These are phyloP conservation scores for Morone saxatilis DNA, from an alignment of 2,113 vertebrate genomes.

Conservation along the genomic window DNA sequence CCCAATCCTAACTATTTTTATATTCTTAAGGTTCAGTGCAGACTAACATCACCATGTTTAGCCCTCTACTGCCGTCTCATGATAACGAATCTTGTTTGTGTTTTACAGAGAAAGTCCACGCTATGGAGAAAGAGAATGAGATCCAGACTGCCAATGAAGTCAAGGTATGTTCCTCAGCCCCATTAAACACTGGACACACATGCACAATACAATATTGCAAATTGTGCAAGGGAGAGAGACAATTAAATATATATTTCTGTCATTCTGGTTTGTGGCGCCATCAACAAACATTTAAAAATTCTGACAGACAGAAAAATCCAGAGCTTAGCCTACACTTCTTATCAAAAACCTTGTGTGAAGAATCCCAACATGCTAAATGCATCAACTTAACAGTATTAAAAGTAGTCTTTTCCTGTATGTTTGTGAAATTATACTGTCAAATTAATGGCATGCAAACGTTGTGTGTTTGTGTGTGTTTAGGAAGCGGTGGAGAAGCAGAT, in stretches of 20 bases:
- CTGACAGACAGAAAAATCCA: not conserved
- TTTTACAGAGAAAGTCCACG: constrained; percentile 93
- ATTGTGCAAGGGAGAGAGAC: not conserved
- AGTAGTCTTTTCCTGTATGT: not conserved
- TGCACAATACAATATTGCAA: not conserved
- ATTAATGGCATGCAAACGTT: not conserved
- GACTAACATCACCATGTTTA: not conserved
- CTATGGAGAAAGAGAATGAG: constrained; percentile 98
- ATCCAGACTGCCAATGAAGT: constrained; percentile 98
- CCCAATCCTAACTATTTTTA: not conserved
- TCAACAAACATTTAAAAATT: not conserved
- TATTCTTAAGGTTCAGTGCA: not conserved
- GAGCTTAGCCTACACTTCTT: too few species aligned
- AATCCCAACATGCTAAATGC: not conserved
- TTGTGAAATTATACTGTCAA: not conserved
- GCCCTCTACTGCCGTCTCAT: not conserved
- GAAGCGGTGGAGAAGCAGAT: constrained; percentile 98
- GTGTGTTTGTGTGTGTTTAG: constrained; percentile 73
- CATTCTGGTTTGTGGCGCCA: not conserved
- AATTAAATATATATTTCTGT: not conserved
- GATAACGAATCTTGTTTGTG: not conserved
- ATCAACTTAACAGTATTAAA: not conserved
- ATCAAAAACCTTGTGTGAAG: not conserved
- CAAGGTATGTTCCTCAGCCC: constrained; percentile 82
- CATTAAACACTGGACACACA: not conserved